A percentile compares a stretch with the other conserved stretches of the same genome.
These are phyloP conservation scores for Delia radicum DNA, from an alignment of 1,140 invertebrate genomes.

Conservation along the genomic window DNA sequence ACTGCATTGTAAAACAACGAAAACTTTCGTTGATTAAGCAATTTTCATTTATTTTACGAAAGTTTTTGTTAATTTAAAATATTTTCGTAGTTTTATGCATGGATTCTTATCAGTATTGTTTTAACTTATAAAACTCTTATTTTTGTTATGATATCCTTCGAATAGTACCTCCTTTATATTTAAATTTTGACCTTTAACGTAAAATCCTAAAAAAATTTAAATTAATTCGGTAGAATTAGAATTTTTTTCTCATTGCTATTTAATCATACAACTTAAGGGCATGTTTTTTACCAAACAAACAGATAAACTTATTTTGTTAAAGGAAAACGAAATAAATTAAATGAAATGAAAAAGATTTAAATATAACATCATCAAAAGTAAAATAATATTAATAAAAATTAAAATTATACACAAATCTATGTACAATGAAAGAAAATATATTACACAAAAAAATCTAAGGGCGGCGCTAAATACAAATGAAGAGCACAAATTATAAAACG, in stretches of 20 bases:
- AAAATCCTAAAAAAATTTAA: background rate
- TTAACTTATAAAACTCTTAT: too few relatives aligned
- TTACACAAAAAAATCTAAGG: background rate
- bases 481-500: too few relatives aligned
- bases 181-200: background rate
- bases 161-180: too few relatives aligned
- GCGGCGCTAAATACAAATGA: background rate
- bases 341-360: background rate
- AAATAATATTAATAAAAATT: slow-evolving; percentile 1
- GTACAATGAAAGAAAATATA: background rate
- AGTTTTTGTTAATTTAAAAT: too few relatives aligned
- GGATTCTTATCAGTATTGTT: too few relatives aligned
- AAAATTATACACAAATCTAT: background rate
- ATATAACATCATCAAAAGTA: background rate
- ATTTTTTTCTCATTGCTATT: background rate
- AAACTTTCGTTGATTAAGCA: too few relatives aligned
- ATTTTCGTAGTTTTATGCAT: too few relatives aligned
- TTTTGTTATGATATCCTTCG: too few relatives aligned
- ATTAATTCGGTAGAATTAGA: background rate
- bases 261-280: background rate
- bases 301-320: background rate
- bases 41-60: too few relatives aligned
- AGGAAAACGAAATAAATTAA: background rate
- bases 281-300: background rate
- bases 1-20: too few relatives aligned